phyloP scores from a whole-genome alignment of 2,797 vertebrate species.

The Pyrrhura leucotis region DNA sequence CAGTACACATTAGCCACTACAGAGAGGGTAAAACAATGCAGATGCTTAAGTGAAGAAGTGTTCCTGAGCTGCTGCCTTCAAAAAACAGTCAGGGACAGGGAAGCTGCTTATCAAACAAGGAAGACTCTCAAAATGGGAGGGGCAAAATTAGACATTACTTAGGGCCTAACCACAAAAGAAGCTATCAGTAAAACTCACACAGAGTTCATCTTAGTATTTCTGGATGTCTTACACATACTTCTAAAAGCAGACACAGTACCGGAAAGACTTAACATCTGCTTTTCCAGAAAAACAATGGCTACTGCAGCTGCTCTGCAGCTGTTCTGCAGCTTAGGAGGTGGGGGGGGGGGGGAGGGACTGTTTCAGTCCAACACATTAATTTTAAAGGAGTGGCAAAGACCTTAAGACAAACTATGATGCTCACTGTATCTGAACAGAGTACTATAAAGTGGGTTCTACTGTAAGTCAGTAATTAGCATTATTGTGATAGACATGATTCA shows the following conservation, averaged over 20 bases:
- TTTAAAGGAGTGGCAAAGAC: background rate
- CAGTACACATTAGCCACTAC: background rate
- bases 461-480: background rate
- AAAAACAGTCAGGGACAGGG: background rate
- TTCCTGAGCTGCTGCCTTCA: background rate
- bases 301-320: background rate
- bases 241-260: background rate
- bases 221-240: background rate
- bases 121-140: background rate
- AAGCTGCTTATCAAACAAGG: background rate
- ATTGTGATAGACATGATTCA: background rate
- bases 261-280: background rate
- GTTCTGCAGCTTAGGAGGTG: background rate
- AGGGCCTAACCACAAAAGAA: background rate
- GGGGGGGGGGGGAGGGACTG: background rate
- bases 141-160: background rate
- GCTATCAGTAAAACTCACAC: background rate
- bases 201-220: background rate
- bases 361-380: background rate
- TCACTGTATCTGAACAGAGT: background rate
- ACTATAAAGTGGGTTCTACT: background rate
- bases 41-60: background rate
- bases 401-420: background rate
- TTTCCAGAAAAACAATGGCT: background rate
- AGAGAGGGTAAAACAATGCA: background rate